phyloP scores from a whole-genome alignment of 1,140 invertebrate genomes.

The Drosophila rhopaloa region DNA sequence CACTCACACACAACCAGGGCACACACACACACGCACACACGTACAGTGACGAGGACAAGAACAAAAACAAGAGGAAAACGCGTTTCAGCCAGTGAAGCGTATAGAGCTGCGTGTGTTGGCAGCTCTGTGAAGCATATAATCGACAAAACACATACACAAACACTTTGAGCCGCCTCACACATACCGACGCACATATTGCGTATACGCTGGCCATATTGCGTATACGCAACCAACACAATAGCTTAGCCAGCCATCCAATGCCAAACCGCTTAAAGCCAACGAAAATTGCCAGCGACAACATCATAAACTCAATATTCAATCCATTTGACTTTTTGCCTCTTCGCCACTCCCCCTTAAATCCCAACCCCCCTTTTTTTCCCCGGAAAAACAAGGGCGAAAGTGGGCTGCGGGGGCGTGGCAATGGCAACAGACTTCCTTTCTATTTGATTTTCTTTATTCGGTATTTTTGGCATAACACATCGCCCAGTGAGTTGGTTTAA shows the following conservation, averaged over 20 bases:
- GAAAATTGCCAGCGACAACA: slow-evolving; percentile 82
- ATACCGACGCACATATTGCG: slow-evolving; percentile 38
- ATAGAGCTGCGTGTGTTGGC: slow-evolving; percentile 60
- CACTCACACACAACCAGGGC: slow-evolving; percentile 1
- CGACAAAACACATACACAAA: slow-evolving; percentile 57
- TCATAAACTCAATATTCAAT: slow-evolving; percentile 83
- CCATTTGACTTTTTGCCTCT: slow-evolving; percentile 78
- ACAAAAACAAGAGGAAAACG: slow-evolving; percentile 41
- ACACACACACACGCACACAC: neutral
- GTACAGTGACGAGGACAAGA: slow-evolving; percentile 18
- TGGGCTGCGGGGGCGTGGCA: slow-evolving; percentile 4
- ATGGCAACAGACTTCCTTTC: slow-evolving; percentile 25
- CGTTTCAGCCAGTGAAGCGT: slow-evolving; percentile 51
- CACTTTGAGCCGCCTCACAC: neutral
- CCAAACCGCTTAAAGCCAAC: slow-evolving; percentile 81
- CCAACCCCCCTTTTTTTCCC: neutral
- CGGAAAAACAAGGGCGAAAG: slow-evolving; percentile 6
- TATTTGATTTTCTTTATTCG: slow-evolving; percentile 33
- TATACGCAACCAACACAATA: slow-evolving; percentile 62
- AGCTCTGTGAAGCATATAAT: slow-evolving; percentile 79
- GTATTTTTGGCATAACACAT: slow-evolving; percentile 7
- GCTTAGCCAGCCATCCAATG: slow-evolving; percentile 40
- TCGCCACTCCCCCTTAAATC: neutral
- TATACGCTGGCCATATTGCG: slow-evolving; percentile 58
- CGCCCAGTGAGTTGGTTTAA: neutral